phyloP scores from a whole-genome alignment of 1,140 invertebrate species.

The Pentalonia nigronervosa region DNA sequence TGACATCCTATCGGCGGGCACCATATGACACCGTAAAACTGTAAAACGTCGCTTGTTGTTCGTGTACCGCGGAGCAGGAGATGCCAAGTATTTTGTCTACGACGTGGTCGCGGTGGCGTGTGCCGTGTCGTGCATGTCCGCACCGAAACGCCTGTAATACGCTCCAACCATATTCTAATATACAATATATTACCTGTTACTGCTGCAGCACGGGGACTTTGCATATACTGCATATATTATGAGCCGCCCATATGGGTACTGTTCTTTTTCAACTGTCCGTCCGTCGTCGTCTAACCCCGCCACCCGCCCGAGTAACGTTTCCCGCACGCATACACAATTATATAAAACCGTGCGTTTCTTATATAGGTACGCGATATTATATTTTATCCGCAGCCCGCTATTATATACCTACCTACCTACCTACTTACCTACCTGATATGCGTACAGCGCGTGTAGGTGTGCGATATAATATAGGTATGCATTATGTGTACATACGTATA shows the following conservation, averaged over 20 bases:
- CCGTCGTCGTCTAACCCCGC: background rate
- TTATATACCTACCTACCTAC: too few relatives aligned
- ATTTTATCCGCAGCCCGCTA: background rate
- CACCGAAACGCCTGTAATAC: background rate
- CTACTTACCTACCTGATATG: background rate
- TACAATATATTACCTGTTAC: too few relatives aligned
- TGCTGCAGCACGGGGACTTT: too few relatives aligned
- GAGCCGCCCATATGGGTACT: too few relatives aligned
- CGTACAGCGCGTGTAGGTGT: background rate
- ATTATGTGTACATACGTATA: too few relatives aligned
- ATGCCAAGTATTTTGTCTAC: background rate
- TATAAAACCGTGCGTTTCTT: background rate
- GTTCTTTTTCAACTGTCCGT: background rate
- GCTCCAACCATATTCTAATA: too few relatives aligned
- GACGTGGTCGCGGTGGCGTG: background rate
- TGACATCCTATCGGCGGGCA: background rate
- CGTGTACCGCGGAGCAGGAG: background rate
- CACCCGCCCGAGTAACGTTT: background rate
- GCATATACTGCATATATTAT: too few relatives aligned
- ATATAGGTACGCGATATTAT: too few relatives aligned
- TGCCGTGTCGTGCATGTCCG: background rate
- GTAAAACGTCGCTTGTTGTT: background rate
- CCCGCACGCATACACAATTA: background rate
- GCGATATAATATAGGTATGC: background rate
- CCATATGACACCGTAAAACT: background rate